phyloP scores from a whole-genome alignment of 2,113 vertebrate genomes.

The Okapia johnstoni region DNA sequence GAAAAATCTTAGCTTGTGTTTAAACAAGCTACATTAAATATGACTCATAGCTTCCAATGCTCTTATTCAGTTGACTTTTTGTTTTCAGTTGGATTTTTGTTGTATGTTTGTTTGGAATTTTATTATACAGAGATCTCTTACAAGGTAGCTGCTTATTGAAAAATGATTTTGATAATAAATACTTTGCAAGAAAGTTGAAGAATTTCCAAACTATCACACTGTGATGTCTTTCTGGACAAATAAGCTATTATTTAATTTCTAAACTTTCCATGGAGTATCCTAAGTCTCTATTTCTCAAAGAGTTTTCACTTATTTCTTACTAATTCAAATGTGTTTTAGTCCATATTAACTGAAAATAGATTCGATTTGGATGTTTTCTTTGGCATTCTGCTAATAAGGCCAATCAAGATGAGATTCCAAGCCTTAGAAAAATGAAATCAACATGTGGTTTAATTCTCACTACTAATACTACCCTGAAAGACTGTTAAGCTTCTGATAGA shows the following conservation, averaged over 20 bases:
- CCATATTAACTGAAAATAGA: conserved; percentile 67
- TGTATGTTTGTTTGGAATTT: background rate
- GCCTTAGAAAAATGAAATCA: conserved; percentile 73
- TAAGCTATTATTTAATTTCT: background rate
- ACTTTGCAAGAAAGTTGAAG: background rate
- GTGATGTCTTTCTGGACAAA: background rate
- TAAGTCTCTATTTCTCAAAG: background rate
- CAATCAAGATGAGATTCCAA: conserved; percentile 70
- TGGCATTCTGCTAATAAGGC: conserved; percentile 65
- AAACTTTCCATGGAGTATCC: background rate
- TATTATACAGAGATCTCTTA: background rate
- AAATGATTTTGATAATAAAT: background rate
- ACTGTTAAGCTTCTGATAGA: conserved; percentile 77
- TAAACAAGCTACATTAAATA: background rate
- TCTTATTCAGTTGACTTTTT: background rate
- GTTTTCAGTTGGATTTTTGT: background rate
- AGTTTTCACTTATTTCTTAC: conserved; percentile 47
- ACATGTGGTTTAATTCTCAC: conserved; percentile 74
- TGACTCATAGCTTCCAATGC: background rate
- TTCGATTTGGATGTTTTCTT: conserved; percentile 61
- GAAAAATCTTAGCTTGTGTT: background rate
- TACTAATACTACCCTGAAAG: conserved; percentile 72
- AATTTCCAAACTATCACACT: background rate
- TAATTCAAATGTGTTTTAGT: conserved; percentile 34
- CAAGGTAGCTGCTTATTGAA: background rate